These are phyloP conservation scores for Melanotaenia boesemani DNA, from an alignment of 2,797 vertebrate species.

Conservation along the genomic window DNA sequence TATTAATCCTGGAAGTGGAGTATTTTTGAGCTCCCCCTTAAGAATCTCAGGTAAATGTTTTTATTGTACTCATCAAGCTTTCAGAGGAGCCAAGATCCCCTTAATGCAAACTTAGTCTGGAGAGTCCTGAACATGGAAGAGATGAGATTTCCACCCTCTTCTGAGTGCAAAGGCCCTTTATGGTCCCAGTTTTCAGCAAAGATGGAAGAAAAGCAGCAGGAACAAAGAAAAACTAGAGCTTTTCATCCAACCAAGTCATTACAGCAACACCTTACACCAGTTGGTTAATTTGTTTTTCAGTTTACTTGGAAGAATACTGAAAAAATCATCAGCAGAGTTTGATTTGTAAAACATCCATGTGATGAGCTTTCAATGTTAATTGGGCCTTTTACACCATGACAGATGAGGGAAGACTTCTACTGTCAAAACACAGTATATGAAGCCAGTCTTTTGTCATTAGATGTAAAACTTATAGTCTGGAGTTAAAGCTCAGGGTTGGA, in stretches of 20 bases:
- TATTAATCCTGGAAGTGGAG: too few species aligned
- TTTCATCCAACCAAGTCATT: background rate
- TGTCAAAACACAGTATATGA: constrained; percentile 15
- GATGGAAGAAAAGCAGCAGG: background rate
- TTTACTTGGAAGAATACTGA: background rate
- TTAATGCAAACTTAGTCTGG: too few species aligned
- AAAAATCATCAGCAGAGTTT: background rate
- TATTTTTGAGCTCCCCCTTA: too few species aligned
- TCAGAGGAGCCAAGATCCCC: too few species aligned
- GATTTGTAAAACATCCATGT: too few species aligned
- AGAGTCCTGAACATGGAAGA: too few species aligned
- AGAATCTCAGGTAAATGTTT: too few species aligned
- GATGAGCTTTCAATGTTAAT: too few species aligned
- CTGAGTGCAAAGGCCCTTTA: background rate
- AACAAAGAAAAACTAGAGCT: background rate
- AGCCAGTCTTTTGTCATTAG: constrained; percentile 39
- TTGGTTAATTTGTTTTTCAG: background rate
- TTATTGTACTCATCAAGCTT: too few species aligned
- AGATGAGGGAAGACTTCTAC: constrained; percentile 16
- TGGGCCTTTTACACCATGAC: background rate
- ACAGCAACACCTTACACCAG: too few species aligned
- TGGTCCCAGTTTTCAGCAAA: background rate
- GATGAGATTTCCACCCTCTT: too few species aligned
- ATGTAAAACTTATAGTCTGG: constrained; percentile 30
- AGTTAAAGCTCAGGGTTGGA: constrained; percentile 7